Conservation (phyloP, 2,888 invertebrate genomes). For the Gonocerus acuteangulatus region DNA sequence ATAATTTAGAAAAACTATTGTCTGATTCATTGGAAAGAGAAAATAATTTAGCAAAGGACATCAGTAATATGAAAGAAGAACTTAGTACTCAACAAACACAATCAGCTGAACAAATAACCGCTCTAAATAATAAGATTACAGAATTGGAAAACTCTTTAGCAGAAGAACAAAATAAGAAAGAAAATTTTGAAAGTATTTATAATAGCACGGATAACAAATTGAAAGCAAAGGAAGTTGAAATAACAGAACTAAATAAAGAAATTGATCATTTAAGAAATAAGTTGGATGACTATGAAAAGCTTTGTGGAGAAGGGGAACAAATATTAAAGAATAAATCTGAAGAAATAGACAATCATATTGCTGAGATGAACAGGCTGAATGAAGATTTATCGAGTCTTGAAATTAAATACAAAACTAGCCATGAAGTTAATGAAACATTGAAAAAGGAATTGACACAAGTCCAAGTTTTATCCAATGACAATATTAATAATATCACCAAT, state of each 20-base stretch:
- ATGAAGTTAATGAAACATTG: slow-evolving; percentile 18
- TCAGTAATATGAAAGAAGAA: no score
- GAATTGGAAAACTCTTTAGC: not conserved
- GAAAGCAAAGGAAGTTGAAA: not conserved
- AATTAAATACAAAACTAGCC: not conserved
- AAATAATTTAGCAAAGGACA: no score
- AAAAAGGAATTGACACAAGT: slow-evolving; percentile 27
- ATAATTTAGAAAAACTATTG: not conserved
- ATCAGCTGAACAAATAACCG: no score
- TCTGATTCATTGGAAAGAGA: no score
- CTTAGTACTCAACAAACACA: no score
- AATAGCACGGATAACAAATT: not conserved
- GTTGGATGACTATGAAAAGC: not conserved
- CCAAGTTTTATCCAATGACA: not conserved
- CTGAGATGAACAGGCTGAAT: not conserved
- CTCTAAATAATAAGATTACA: not conserved
- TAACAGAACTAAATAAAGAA: not conserved
- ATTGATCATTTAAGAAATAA: not conserved
- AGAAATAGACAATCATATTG: not conserved
- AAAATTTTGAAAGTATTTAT: not conserved
- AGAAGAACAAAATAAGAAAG: not conserved
- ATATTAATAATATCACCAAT: not conserved
- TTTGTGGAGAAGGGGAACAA: not conserved
- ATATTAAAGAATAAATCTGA: not conserved
- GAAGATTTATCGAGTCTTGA: not conserved